Percentiles rank a stretch among this genome's conserved stretches.
Conservation (phyloP, 2,888 invertebrate species). For the Carpatolechia fugitivella region DNA sequence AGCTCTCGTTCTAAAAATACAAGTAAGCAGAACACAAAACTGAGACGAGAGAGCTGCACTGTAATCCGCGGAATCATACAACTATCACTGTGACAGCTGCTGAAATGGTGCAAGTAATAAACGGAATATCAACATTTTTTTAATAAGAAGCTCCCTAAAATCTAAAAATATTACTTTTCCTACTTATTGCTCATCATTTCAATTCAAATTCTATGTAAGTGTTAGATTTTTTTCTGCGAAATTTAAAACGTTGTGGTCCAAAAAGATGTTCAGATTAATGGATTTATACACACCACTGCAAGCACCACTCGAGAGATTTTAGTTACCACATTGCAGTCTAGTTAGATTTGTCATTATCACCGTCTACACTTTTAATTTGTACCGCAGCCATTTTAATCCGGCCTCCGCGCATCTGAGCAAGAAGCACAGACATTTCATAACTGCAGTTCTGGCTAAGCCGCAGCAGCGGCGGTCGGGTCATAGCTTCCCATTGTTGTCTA, state of each 20-base stretch:
- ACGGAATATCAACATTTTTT: not conserved
- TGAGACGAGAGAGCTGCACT: not conserved
- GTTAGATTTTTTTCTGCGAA: too few relatives aligned
- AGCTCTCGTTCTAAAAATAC: not conserved
- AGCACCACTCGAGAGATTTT: too few relatives aligned
- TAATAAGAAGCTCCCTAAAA: too few relatives aligned
- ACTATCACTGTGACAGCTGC: not conserved
- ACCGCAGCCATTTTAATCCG: not conserved
- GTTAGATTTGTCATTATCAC: too few relatives aligned
- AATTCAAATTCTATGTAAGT: too few relatives aligned
- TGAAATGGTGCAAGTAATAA: not conserved
- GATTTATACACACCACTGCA: too few relatives aligned
- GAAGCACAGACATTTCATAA: conserved; percentile 10
- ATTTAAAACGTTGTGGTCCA: too few relatives aligned
- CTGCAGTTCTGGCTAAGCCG: conserved; percentile 12
- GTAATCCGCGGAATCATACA: not conserved
- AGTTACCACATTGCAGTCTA: too few relatives aligned
- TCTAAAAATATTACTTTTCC: too few relatives aligned
- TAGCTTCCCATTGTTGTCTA: not conserved
- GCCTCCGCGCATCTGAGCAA: not conserved
- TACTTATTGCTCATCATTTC: too few relatives aligned
- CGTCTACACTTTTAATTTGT: not conserved
- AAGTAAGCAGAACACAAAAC: not conserved
- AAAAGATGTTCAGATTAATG: too few relatives aligned
- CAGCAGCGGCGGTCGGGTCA: not conserved